Evolutionary conservation across 2,797 vertebrate species (phyloP), one percentile per base, ranked within the genome.

Genomic region (Sciurus carolinensis): DNA sequence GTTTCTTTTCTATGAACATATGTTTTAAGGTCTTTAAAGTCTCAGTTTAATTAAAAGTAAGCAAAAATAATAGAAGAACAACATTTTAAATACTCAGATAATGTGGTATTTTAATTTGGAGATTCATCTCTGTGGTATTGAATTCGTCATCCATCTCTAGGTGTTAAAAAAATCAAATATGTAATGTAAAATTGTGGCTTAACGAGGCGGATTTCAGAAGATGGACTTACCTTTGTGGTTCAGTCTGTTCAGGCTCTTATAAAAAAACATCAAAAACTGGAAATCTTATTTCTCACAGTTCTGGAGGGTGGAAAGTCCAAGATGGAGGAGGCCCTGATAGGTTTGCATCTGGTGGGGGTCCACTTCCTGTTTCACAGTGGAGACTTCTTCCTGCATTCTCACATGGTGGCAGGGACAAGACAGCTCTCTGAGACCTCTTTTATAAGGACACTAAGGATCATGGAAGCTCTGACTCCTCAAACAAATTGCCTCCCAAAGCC

Each of bases 21-120:
- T 66, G 12, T 72, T 76, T 89, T 81, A 79, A 18, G 15, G 44
- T 4, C 3, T 77, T 88, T 44, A 86, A 94, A 85, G 1, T 6
- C 44, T 93, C 54, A 6, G 9, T 77, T 85, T 77, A 82, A 86
- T 94, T 88, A 82, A 88, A 94, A 62, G 11, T 77, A 80, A 36
- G 47, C 20, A 57, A 47, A 82, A 91, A 91, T 15, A 90, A 57
- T 11, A 83, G 5, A 36, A 30, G 24, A 44, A 30, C 11, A 69
- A 95, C 36, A 36, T 80, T 84, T 87, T 79, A 54, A 59, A 90
- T 59, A 82, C 17, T 79, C 64, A 44, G 39, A 76, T 80, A 75
- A 90, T 66, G 39, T 1, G 67, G 5, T 57, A 67, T 82, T 95
- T 81, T 93, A 30, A 39, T 57, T 73, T 62, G 24, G 30, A 33